phyloP scores from a whole-genome alignment of 2,797 vertebrate genomes.

The Tadarida brasiliensis region DNA sequence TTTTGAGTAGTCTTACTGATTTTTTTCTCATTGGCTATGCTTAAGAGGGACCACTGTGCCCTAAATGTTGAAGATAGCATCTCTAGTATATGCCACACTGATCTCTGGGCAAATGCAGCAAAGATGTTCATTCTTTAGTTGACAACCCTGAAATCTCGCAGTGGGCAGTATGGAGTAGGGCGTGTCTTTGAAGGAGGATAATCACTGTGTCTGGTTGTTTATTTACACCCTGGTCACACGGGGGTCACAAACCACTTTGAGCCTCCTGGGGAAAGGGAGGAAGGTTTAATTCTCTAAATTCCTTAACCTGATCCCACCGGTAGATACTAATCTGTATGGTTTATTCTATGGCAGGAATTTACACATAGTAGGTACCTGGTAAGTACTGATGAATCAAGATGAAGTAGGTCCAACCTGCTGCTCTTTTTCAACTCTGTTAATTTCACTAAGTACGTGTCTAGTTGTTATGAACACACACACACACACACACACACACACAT shows the following conservation, averaged over 20 bases:
- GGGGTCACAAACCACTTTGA: not conserved
- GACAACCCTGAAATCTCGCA: not conserved
- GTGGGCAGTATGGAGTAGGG: not conserved
- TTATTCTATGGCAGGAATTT: not conserved
- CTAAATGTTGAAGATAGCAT: not conserved
- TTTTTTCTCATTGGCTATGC: conserved; percentile 21
- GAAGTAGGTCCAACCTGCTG: not conserved
- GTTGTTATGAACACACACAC: not conserved
- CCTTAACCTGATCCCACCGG: not conserved
- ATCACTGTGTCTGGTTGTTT: not conserved
- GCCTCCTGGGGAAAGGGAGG: not conserved
- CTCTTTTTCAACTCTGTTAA: not conserved
- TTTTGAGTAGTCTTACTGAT: conserved; percentile 18
- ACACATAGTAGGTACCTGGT: not conserved
- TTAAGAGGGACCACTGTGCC: not conserved
- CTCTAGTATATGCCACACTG: not conserved
- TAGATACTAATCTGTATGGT: not conserved
- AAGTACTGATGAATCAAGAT: not conserved
- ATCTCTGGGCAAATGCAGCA: not conserved
- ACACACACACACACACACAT: not conserved
- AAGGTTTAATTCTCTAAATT: not conserved
- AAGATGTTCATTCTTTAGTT: not conserved
- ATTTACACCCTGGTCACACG: not conserved
- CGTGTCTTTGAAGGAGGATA: not conserved
- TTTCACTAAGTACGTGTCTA: conserved; percentile 3